Conservation (phyloP, 35 echinoderm and acorn worm species). For the Ptychodera flava region DNA sequence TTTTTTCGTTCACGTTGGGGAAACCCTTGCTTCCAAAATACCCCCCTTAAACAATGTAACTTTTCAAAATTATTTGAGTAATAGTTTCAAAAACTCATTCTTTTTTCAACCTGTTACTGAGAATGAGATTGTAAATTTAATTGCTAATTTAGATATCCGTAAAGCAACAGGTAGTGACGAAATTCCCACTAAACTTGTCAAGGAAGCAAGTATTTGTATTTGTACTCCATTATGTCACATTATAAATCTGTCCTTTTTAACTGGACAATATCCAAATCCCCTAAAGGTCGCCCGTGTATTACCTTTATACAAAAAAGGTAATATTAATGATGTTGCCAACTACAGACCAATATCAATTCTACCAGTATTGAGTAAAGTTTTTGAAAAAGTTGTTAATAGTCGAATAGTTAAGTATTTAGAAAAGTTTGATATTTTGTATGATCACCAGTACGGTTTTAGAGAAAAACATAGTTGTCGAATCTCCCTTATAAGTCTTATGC, state of each 20-base stretch:
- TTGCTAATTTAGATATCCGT: not conserved
- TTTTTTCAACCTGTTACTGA: not conserved
- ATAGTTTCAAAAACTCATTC: not conserved
- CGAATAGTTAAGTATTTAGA: not conserved
- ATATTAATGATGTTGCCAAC: not conserved
- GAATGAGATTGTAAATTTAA: not conserved
- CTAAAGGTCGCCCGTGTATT: not conserved
- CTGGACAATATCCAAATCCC: not conserved
- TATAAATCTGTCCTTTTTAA: not conserved
- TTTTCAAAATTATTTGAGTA: too few species aligned
- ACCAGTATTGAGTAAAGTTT: not conserved
- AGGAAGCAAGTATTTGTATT: not conserved
- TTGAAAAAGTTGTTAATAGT: not conserved
- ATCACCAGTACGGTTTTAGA: constrained; percentile 6
- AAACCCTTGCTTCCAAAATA: not conserved
- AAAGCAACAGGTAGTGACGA: not conserved
- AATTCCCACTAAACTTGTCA: not conserved
- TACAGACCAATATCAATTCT: constrained; percentile 10
- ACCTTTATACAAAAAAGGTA: not conserved
- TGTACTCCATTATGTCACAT: not conserved
- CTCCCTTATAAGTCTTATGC: too few species aligned
- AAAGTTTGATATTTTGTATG: not conserved
- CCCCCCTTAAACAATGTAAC: not conserved
- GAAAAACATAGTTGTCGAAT: too few species aligned
- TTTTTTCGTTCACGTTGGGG: not conserved